Evolutionary conservation across 1,140 invertebrate species (phyloP), one percentile per base, ranked within the genome.

Genomic region (Pogonus chalceus): DNA sequence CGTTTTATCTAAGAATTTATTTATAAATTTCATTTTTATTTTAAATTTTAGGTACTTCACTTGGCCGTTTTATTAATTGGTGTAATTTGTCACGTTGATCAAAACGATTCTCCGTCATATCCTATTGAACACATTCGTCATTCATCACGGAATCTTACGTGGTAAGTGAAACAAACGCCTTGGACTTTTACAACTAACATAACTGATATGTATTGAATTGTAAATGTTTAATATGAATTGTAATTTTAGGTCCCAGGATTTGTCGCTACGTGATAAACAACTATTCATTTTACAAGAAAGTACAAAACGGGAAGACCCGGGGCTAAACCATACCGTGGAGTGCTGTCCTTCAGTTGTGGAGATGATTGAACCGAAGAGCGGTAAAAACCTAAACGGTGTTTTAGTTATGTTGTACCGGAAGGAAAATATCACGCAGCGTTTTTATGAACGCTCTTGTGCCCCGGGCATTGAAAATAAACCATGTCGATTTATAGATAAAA

Each of bases 381-480:
- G 88, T 56, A 77, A 80, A 43, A 90, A 87, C 62, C 78, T 78
- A 57, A 71, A 83, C 50, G 82, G 82, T 14, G 76, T 81, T 61
- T 82, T 83, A 63, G 82, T 90, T 20, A 79, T 86, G 58, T 74
- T 92, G n/a, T 92, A 85, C 69, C 75, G 82, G 49, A 81, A 86
- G 62, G 77, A 76, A 23, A 75, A 80, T 51, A 22, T 14, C 1
- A 49, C 20, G 21, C 82, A 84, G 63, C 61, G 79, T 53, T 88
- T 93, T 66, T 89, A 85, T 71, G 88, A 92, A 70, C 77, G 84
- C 35, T 88, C 86, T 1, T 92, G 90, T 67, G 76, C 79, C 23
- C 69, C 77, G 10, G 81, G 80, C 31, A 79, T 90, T 14, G 76
- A 80, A 56, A 79, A 84, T 61, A 79, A 80, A 61, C 85, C 85